These are phyloP conservation scores for Heliconius aoede DNA, from an alignment of 2,888 invertebrate genomes.

Conservation along the genomic window DNA sequence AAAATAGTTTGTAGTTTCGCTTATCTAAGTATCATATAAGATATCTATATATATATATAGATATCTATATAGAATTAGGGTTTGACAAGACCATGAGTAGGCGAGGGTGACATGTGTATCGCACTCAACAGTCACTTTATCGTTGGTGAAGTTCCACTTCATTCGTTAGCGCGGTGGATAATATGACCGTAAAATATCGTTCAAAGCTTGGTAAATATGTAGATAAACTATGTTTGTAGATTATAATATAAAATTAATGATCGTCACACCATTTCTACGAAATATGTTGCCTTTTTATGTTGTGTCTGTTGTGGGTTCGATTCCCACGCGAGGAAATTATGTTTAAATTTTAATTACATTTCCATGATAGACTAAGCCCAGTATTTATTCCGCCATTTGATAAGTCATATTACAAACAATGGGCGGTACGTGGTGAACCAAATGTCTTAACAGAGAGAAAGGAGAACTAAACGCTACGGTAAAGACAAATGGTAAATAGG, in stretches of 20 bases:
- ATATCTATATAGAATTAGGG: conserved; percentile 3
- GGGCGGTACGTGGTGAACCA: too few relatives aligned
- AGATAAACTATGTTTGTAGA: background rate
- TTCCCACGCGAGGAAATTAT: background rate
- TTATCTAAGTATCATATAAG: background rate
- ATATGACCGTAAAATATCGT: background rate
- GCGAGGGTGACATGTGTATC: conserved; percentile 17
- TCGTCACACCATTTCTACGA: background rate
- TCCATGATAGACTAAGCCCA: too few relatives aligned
- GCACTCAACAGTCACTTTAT: conserved; percentile 15
- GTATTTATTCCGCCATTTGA: too few relatives aligned
- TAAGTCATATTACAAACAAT: too few relatives aligned
- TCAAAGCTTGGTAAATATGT: background rate
- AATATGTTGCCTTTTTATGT: background rate
- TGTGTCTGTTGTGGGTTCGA: background rate
- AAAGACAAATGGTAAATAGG: background rate
- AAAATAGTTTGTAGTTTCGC: background rate
- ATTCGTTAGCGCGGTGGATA: conserved; percentile 7
- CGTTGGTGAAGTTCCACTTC: conserved; percentile 13
- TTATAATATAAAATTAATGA: too few relatives aligned
- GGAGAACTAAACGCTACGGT: too few relatives aligned
- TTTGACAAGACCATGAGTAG: conserved; percentile 15
- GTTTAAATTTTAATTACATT: too few relatives aligned
- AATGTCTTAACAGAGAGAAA: too few relatives aligned
- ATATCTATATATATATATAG: too few relatives aligned